Base-by-base conservation (phyloP, 2,888 invertebrate genomes). In the Harmothoe impar region DNA sequence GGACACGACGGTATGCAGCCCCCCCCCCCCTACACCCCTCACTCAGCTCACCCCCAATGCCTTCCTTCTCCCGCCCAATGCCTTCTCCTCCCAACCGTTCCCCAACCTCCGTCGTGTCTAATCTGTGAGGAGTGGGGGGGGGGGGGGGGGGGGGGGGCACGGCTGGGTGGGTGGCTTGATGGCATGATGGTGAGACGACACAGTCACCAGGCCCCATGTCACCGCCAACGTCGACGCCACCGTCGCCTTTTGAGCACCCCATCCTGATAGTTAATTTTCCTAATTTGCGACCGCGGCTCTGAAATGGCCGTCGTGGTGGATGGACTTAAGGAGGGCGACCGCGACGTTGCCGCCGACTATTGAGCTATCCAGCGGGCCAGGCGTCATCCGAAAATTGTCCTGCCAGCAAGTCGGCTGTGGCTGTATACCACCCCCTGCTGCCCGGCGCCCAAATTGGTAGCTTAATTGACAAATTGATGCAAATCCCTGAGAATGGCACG, bases 381-480 rank as follows among this genome's bases (percentile, higher is more conserved):
- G 77, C 77, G 31, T 77, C 77, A 77, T 20, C 77, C 77, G 77
- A 25, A 77, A 77, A 77, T 31, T 25, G 77, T 25, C 29, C 29
- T 15, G 77, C 29, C 29, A 29, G 77, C 77, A 29, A 29, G 77
- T 29, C 29, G 77, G 29, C 62, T n/a, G 62, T 20, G 77, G 77
- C 31, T 25, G 77, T n/a, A 25, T 25, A 31, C 25, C 77, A 29
- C 77, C 77, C 43, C 43, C 43, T 43, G 77, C 62, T 20, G 77
- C 31, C 31, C 15, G n/a, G 29, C 25, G 31, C 77, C 77, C 29
- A 77, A 77, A 77, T 77, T 77, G 77, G 77, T 31, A 31, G 77
- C 77, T 77, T 77, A 77, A 77, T 77, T 77, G 77, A 77, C 77
- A 77, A 77, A 77, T 77, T 77, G 77, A 77, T 77, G 31, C 25